phyloP scores from a whole-genome alignment of 2,888 invertebrate genomes.

The Brachylomia viminalis region DNA sequence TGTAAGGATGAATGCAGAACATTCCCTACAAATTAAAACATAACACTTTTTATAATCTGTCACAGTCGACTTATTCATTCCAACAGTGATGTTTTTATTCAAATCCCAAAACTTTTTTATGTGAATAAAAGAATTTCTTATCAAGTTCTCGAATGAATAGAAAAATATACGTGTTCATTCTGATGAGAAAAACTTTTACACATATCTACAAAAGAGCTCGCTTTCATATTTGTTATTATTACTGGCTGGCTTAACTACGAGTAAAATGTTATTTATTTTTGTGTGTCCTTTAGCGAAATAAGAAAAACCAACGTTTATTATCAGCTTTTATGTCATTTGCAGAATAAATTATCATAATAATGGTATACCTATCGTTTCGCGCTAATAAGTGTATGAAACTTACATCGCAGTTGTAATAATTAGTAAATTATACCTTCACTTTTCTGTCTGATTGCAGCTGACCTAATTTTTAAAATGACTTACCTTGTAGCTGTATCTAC shows the following conservation, averaged over 20 bases:
- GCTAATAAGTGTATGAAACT: not conserved
- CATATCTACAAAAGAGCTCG: slow-evolving; percentile 13
- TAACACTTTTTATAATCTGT: slow-evolving; percentile 25
- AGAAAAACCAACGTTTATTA: not conserved
- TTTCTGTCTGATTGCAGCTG: too few species aligned
- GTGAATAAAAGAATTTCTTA: slow-evolving; percentile 47
- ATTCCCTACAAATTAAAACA: not conserved
- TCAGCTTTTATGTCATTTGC: not conserved
- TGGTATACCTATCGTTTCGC: not conserved
- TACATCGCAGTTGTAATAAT: not conserved
- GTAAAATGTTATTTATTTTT: slow-evolving; percentile 6
- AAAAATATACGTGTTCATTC: slow-evolving; percentile 48
- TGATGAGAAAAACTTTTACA: slow-evolving; percentile 47
- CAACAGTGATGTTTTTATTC: slow-evolving; percentile 32
- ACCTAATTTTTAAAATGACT: not conserved
- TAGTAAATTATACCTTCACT: not conserved
- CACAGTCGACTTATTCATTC: slow-evolving; percentile 30
- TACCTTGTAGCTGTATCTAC: too few species aligned
- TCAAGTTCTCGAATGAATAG: slow-evolving; percentile 46
- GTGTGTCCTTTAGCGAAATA: slow-evolving; percentile 19
- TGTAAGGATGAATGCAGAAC: too few species aligned
- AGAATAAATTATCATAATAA: not conserved
- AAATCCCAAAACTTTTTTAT: slow-evolving; percentile 50
- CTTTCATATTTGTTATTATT: slow-evolving; percentile 19
- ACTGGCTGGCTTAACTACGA: not conserved